A percentile compares a stretch with the other conserved stretches of the same genome.
Evolutionary conservation across 2,888 invertebrate species (phyloP).

Genomic region (Eretmocerus hayati): DNA sequence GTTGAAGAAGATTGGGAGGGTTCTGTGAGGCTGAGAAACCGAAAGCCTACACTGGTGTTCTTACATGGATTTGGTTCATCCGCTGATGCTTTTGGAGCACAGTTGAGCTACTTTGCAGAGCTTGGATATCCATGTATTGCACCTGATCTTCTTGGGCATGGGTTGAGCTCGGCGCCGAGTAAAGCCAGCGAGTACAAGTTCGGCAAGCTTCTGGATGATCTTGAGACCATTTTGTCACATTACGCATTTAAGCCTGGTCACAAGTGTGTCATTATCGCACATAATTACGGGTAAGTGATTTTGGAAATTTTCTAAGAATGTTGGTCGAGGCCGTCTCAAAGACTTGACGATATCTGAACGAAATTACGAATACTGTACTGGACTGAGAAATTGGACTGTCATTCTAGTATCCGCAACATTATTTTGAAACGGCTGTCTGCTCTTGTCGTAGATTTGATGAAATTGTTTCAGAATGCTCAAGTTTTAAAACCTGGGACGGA

Average conservation of each 20-base stretch:
- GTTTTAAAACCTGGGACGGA: too few relatives aligned
- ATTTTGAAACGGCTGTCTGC: too few relatives aligned
- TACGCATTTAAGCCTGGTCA: constrained; percentile 51
- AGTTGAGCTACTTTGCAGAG: constrained; percentile 53
- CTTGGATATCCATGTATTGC: constrained; percentile 59
- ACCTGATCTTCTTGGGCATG: constrained; percentile 63
- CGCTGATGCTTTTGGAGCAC: constrained; percentile 57
- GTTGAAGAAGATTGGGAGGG: too few relatives aligned
- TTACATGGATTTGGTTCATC: constrained; percentile 63
- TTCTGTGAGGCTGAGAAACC: too few relatives aligned
- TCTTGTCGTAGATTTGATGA: too few relatives aligned
- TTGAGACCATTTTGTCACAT: constrained; percentile 55
- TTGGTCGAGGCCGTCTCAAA: too few relatives aligned
- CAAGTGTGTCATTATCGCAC: constrained; percentile 58
- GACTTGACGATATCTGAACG: too few relatives aligned
- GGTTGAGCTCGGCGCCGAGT: constrained; percentile 57
- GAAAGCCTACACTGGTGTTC: constrained; percentile 55
- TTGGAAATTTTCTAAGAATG: too few relatives aligned
- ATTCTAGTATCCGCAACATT: too few relatives aligned
- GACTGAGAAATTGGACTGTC: too few relatives aligned
- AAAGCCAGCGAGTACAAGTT: constrained; percentile 54
- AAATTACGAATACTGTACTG: too few relatives aligned
- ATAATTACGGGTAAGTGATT: constrained; percentile 62
- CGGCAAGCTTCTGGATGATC: constrained; percentile 53
- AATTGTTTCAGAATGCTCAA: too few relatives aligned